These are phyloP conservation scores for Ciconia maguari DNA, from an alignment of 2,113 vertebrate genomes.

Conservation along the genomic window DNA sequence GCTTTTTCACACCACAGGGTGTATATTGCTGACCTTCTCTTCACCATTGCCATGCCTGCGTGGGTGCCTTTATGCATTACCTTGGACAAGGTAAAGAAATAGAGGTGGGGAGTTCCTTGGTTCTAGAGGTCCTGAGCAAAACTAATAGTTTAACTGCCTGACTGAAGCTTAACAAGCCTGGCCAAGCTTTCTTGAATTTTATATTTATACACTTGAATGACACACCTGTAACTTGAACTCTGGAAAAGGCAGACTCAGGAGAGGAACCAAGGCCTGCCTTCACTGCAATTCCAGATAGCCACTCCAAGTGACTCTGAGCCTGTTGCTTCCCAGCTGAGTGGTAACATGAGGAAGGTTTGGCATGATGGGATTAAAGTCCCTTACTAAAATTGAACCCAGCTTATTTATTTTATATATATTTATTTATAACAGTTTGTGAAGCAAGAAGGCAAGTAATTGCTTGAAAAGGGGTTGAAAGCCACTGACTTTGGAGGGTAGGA, in stretches of 20 bases:
- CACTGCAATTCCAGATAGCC: not conserved
- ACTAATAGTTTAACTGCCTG: not conserved
- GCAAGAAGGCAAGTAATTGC: not conserved
- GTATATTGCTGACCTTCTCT: not conserved
- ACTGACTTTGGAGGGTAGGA: not conserved
- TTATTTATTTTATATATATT: not conserved
- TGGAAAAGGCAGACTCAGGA: not conserved
- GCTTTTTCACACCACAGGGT: not conserved
- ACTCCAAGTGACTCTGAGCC: not conserved
- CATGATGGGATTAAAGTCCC: not conserved
- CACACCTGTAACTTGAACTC: constrained; percentile 26
- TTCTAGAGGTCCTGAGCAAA: not conserved
- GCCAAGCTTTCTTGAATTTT: not conserved
- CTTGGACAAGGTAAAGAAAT: not conserved
- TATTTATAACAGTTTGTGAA: not conserved
- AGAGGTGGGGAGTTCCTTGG: not conserved
- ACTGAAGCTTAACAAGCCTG: not conserved
- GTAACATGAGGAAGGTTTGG: constrained; percentile 2
- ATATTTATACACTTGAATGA: not conserved
- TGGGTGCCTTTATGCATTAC: not conserved
- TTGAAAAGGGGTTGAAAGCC: not conserved
- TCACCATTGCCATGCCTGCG: not conserved
- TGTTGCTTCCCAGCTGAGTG: not conserved
- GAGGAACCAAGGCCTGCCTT: not conserved
- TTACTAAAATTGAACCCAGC: constrained; percentile 10